phyloP scores from a whole-genome alignment of 2,797 vertebrate genomes.

The Sebastes vulpes region DNA sequence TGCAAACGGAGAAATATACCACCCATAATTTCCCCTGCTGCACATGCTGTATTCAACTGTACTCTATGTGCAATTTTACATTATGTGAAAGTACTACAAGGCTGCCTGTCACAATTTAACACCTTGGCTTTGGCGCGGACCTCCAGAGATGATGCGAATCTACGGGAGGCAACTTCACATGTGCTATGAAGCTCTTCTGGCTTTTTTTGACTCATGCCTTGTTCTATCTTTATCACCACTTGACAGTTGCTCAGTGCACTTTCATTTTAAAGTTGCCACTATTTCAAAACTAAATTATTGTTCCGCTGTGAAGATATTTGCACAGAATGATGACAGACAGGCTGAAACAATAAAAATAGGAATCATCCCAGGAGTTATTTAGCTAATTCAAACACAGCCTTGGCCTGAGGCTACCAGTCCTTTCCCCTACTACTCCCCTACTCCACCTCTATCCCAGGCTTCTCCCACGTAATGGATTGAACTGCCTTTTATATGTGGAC shows the following conservation, averaged over 20 bases:
- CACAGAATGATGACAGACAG: not conserved
- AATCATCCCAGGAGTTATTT: not conserved
- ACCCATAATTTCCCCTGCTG: constrained; percentile 9
- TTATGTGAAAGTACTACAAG: not conserved
- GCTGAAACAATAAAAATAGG: not conserved
- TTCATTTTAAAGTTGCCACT: not conserved
- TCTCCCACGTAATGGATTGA: constrained; percentile 18
- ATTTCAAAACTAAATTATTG: not conserved
- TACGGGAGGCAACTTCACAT: not conserved
- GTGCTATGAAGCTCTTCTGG: not conserved
- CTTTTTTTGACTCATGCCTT: not conserved
- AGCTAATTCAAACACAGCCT: not conserved
- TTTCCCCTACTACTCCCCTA: constrained; percentile 1
- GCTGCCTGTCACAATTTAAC: not conserved
- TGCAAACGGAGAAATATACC: not conserved
- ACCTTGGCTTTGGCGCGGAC: not conserved
- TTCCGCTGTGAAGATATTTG: not conserved
- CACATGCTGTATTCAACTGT: constrained; percentile 4
- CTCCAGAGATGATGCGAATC: not conserved
- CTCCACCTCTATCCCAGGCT: not conserved
- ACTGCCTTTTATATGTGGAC: constrained; percentile 1
- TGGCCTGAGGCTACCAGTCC: not conserved
- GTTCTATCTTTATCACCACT: not conserved
- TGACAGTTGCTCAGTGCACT: not conserved
- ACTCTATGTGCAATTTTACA: constrained; percentile 11